A percentile compares a stretch with the other conserved stretches of the same genome.
Evolutionary conservation across 2,888 invertebrate species (phyloP).

Genomic region (Odontothrips loti): DNA sequence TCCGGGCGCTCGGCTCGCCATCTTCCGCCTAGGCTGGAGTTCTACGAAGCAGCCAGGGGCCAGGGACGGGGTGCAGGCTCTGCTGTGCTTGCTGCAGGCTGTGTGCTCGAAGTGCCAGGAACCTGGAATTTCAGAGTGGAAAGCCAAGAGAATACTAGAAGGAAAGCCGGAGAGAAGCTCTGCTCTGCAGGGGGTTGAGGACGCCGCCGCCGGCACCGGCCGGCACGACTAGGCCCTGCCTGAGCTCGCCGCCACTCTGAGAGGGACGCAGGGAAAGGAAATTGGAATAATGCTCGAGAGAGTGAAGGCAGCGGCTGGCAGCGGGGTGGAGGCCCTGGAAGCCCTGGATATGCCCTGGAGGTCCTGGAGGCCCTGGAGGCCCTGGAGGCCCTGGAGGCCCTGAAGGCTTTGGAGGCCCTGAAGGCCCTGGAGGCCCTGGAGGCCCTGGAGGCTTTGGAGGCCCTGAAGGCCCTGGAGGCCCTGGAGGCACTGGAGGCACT

Average conservation of each 20-base stretch:
- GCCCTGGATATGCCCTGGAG: not conserved
- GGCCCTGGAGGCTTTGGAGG: too few species aligned
- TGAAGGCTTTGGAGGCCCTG: too few species aligned
- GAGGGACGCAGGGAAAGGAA: not conserved
- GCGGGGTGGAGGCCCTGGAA: not conserved
- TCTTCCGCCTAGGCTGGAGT: not conserved
- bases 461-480: too few species aligned
- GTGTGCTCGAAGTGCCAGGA: not conserved
- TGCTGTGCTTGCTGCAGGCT: too few species aligned
- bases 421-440: too few species aligned
- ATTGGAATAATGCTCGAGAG: constrained; percentile 5
- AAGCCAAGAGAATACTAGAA: not conserved
- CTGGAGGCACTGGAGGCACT: too few species aligned
- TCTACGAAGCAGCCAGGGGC: too few species aligned
- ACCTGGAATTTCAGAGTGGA: too few species aligned
- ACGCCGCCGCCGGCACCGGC: too few species aligned
- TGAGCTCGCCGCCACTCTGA: not conserved
- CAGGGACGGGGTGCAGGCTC: too few species aligned
- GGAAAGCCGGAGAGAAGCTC: not conserved
- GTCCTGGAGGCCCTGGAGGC: not conserved
- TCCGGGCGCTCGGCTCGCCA: not conserved
- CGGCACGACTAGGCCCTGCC: too few species aligned
- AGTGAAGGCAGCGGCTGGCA: not conserved
- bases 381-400: not conserved
- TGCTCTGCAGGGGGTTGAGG: too few species aligned